A percentile compares a stretch with the other conserved stretches of the same genome.
These are phyloP conservation scores for Sinosuthora webbiana DNA, from an alignment of 2,113 vertebrate species.

Conservation along the genomic window DNA sequence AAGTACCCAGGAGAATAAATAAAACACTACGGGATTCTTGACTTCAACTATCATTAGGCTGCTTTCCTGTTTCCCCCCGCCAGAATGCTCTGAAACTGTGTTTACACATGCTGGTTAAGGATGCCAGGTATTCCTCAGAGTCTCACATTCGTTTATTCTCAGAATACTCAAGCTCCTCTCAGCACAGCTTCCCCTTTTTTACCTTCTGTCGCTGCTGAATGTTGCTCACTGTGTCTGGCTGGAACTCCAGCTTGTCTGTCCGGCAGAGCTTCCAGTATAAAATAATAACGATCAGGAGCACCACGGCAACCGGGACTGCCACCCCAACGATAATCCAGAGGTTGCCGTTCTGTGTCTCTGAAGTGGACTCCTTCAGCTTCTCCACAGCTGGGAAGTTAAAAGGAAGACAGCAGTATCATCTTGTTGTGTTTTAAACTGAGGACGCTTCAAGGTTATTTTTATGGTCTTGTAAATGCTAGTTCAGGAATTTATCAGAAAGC, in stretches of 20 bases:
- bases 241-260: conserved; percentile 96
- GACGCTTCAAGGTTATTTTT: neutral
- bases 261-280: conserved; percentile 98
- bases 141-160: neutral
- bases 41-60: neutral
- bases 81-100: neutral
- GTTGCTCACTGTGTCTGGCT: conserved; percentile 90
- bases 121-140: neutral
- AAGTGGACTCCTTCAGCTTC: conserved; percentile 73
- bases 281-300: conserved; percentile 87
- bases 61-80: no score
- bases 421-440: neutral
- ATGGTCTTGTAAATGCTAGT: neutral
- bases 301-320: conserved; percentile 88
- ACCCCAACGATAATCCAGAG: conserved; percentile 94
- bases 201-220: conserved; percentile 97
- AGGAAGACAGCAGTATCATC: neutral
- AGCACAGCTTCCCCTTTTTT: conserved; percentile 28
- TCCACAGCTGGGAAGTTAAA: conserved; percentile 82
- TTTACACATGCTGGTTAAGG: neutral
- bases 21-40: neutral
- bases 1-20: neutral
- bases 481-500: neutral
- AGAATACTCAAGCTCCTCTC: neutral
- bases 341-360: conserved; percentile 85